A percentile compares a stretch with the other conserved stretches of the same genome.
These are phyloP conservation scores for Bombus impatiens DNA, from an alignment of 1,140 invertebrate genomes.

Conservation along the genomic window DNA sequence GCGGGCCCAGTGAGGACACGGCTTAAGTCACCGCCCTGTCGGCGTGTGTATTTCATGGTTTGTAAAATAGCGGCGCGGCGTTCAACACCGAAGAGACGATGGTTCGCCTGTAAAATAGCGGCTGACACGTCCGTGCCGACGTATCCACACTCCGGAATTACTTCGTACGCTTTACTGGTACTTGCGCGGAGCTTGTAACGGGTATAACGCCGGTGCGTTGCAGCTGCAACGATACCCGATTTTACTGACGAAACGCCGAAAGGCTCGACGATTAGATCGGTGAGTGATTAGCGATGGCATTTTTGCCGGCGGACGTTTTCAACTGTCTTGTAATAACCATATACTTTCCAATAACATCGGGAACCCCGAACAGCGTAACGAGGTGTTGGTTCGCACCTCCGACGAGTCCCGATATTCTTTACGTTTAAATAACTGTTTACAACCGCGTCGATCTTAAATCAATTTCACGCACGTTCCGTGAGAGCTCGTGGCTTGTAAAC, in stretches of 20 bases:
- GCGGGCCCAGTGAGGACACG: too few relatives aligned
- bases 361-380: background rate
- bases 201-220: background rate
- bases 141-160: conserved; percentile 32
- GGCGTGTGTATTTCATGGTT: conserved; percentile 16
- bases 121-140: conserved; percentile 3
- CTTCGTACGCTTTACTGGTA: conserved; percentile 32
- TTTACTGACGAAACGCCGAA: conserved; percentile 31
- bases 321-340: conserved; percentile 1
- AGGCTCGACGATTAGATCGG: conserved; percentile 35
- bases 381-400: conserved; percentile 16
- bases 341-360: background rate
- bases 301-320: conserved; percentile 20
- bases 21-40: conserved; percentile 14
- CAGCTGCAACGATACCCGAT: background rate
- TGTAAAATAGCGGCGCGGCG: conserved; percentile 16
- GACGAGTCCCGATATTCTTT: conserved; percentile 25
- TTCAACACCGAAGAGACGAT: background rate
- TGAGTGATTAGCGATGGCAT: conserved; percentile 24
- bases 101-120: conserved; percentile 19
- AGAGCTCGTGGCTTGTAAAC: background rate
- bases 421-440: conserved; percentile 34
- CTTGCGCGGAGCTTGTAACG: conserved; percentile 19
- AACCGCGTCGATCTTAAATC: conserved; percentile 59
- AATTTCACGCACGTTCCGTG: conserved; percentile 58